Evolutionary conservation across 2,113 vertebrate genomes (phyloP).

Genomic region (Cyphomyrus discorhynchus): DNA sequence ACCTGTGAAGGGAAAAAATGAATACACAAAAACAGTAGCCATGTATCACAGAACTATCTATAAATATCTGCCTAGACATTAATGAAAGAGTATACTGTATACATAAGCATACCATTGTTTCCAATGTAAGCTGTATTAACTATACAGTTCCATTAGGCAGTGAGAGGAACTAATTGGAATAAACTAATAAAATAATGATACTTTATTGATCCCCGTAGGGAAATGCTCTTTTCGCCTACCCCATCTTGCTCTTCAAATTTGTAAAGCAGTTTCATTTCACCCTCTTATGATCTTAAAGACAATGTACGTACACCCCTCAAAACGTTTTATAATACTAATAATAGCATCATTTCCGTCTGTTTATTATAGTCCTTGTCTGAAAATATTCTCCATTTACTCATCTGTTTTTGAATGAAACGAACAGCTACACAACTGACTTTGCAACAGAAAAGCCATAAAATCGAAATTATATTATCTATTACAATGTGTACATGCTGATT

Average conservation of each 20-base stretch:
- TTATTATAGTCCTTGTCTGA: background rate
- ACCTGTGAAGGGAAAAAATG: background rate
- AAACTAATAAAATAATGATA: background rate
- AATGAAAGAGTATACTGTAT: background rate
- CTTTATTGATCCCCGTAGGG: background rate
- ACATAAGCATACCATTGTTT: background rate
- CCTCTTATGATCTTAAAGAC: background rate
- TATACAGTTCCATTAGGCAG: background rate
- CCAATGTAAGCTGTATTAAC: background rate
- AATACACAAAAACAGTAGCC: background rate
- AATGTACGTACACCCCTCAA: background rate
- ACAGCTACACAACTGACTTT: background rate
- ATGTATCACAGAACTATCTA: background rate
- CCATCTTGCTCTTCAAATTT: background rate
- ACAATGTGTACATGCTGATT: background rate
- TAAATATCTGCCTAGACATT: background rate
- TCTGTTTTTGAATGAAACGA: background rate
- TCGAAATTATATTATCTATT: background rate
- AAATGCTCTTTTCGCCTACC: background rate
- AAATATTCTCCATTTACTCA: background rate
- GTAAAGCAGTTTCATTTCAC: background rate
- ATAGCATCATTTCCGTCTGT: background rate
- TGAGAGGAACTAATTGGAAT: background rate
- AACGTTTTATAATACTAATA: background rate
- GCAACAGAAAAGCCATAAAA: background rate